Conservation (phyloP, 1,140 invertebrate species). For the Pogonus chalceus region DNA sequence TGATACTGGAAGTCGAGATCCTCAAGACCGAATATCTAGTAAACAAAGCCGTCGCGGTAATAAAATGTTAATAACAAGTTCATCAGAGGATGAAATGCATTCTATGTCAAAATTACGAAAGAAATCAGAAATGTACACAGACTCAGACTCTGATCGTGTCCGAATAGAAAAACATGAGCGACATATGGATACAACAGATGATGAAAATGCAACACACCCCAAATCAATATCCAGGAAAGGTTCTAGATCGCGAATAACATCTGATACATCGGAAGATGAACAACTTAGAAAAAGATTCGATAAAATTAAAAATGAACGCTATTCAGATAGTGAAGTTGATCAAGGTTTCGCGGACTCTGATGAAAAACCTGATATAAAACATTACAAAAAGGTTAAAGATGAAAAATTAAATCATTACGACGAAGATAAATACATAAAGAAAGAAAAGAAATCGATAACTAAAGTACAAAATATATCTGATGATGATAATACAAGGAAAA, state of each 20-base stretch:
- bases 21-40: conserved; percentile 13
- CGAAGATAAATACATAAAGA: conserved; percentile 25
- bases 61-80: conserved; percentile 43
- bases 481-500: conserved; percentile 2
- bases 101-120: conserved; percentile 21
- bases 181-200: conserved; percentile 27
- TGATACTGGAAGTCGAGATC: conserved; percentile 39
- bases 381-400: conserved; percentile 1
- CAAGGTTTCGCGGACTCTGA: conserved; percentile 41
- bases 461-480: background rate
- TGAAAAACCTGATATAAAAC: conserved; percentile 34
- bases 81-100: conserved; percentile 39
- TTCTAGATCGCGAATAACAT: conserved; percentile 44
- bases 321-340: conserved; percentile 45
- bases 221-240: conserved; percentile 38
- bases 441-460: conserved; percentile 19
- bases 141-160: conserved; percentile 37
- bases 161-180: conserved; percentile 12
- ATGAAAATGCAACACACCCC: conserved; percentile 23
- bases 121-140: conserved; percentile 35
- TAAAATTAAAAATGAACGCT: conserved; percentile 36
- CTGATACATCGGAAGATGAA: conserved; percentile 52
- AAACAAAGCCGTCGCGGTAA: conserved; percentile 22
- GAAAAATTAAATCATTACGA: conserved; percentile 26
- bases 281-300: conserved; percentile 13